Evolutionary conservation across 2,888 invertebrate species (phyloP), one percentile per base, ranked within the genome.

Genomic region (Synergus japonicus): DNA sequence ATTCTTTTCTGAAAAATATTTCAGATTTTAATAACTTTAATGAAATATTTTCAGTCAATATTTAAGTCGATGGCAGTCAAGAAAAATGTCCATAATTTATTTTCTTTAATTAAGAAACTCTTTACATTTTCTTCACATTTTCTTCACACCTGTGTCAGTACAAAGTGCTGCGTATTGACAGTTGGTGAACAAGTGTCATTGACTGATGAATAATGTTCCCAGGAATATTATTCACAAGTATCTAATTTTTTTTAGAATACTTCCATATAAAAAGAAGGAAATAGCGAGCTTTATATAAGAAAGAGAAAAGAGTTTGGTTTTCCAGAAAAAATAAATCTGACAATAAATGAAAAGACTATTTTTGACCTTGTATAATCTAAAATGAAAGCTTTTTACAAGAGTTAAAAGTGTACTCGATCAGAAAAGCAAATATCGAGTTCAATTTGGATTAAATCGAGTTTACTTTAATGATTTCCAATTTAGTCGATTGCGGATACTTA

Each of bases 391-490:
- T 73, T 73, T 41, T 73, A 9, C 54, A 54, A 37, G 54, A 22
- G 13, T 13, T n/a, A 18, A 49, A 18, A 49, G 29, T 67, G 29
- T 67, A 43, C 37, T 73, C 54, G 12, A 73, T 49, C 54, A 13
- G 10, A 54, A 54, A 54, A 73, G 54, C n/a, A 73, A 73, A 73
- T n/a, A 54, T 73, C 54, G n/a, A 73, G 49, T 73, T 73, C 49
- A 73, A 73, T 73, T 73, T 54, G 54, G n/a, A 73, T 46, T 41
- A 73, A 73, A 37, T 73, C 54, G 54, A 73, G 73, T 73, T 73
- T 73, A 54, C 49, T 54, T 54, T 73, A 73, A 73, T 73, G 73
- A 73, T 73, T 73, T 54, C 73, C 73, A 49, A 73, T 73, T 73
- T 73, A 37, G 73, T 73, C 37, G 73, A 73, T 73, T 73, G 73